Evolutionary conservation across 1,140 invertebrate species (phyloP), one percentile per base, ranked within the genome.

Genomic region (Magallana gigas): DNA sequence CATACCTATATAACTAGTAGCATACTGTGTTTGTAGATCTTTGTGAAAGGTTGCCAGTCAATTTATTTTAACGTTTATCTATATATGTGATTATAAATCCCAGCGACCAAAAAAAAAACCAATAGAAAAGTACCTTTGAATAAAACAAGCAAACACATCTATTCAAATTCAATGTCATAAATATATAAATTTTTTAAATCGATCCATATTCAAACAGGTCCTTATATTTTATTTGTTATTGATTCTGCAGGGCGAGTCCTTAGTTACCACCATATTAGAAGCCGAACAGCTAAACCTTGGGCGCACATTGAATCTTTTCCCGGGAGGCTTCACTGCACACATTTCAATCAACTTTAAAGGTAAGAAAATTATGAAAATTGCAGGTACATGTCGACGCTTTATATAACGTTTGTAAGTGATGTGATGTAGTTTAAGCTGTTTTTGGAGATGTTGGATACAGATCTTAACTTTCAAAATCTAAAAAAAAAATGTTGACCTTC

Each of bases 211-310:
- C 11, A 29, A 29, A 76, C 23, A 8, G 18, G 23, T 23, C 9
- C 68, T 36, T 29, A 18, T 64, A 18, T 64, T 36, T 29, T 76
- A 29, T 76, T 76, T 76, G 68, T 29, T 76, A 76, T 76, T 29
- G 68, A 76, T 76, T 76, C 68, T 76, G 68, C 23, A 11, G 68
- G 68, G 68, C 23, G 14, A 23, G 23, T 18, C 68, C 68, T 76
- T 76, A 29, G 68, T 76, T 48, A 76, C 68, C 68, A 29, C 12
- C 68, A 76, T 76, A 76, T 76, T 76, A 76, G 68, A 18, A 76
- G 23, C 68, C 68, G 68, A 36, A 12, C 68, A 76, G 18, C 23
- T 18, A 48, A 36, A 76, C 68, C 23, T 48, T 76, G 23, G 23
- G 23, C 23, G 68, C 68, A 76, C 18, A 76, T 76, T 29, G 68